A percentile compares a stretch with the other conserved stretches of the same genome.
Conservation (phyloP, 2,888 invertebrate genomes). For the Drosophila emarginata region DNA sequence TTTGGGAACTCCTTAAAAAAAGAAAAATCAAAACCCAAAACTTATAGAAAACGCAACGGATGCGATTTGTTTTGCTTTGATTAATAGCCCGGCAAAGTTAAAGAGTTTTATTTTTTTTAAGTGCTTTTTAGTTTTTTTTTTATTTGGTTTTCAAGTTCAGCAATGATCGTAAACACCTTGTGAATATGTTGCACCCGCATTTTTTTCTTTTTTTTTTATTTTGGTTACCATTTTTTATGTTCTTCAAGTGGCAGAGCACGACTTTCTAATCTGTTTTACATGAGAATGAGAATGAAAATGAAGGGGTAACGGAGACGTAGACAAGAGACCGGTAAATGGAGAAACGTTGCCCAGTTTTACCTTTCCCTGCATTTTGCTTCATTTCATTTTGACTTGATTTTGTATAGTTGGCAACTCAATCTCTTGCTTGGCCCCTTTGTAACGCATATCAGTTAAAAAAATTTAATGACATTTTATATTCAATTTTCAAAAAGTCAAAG, state of each 20-base stretch:
- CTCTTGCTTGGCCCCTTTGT: slow-evolving; percentile 26
- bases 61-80: slow-evolving; percentile 48
- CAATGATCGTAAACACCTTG: slow-evolving; percentile 57
- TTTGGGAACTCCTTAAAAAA: slow-evolving; percentile 24
- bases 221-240: neutral
- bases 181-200: slow-evolving; percentile 43
- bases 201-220: slow-evolving; percentile 6
- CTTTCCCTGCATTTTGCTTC: slow-evolving; percentile 33
- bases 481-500: slow-evolving; percentile 58
- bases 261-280: slow-evolving; percentile 41
- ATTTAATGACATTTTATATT: slow-evolving; percentile 72
- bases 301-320: neutral
- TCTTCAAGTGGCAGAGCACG: slow-evolving; percentile 23
- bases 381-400: slow-evolving; percentile 22
- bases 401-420: neutral
- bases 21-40: slow-evolving; percentile 10
- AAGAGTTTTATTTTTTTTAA: slow-evolving; percentile 21
- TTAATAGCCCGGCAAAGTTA: slow-evolving; percentile 49
- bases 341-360: slow-evolving; percentile 27
- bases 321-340: neutral
- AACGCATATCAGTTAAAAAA: slow-evolving; percentile 38
- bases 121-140: neutral
- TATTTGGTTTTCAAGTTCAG: slow-evolving; percentile 60
- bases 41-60: slow-evolving; percentile 50
- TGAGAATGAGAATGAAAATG: slow-evolving; percentile 41